Base-by-base conservation (phyloP, 2,888 invertebrate species). In the Idaea biselata region DNA sequence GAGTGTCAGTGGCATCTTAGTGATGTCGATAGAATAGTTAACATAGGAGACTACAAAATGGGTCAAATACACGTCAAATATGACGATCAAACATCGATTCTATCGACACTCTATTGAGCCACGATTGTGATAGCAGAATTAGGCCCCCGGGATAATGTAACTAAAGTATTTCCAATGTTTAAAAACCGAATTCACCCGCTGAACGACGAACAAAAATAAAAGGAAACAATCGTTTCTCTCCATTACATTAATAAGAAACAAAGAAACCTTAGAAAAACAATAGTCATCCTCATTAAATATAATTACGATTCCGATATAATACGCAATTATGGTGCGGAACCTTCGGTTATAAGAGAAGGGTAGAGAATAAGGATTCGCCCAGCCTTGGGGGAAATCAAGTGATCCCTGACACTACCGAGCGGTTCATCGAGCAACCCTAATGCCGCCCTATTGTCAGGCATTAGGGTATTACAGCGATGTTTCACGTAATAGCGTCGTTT, bases 341-440 rank as follows among this genome's bases (percentile, higher is more conserved):
- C 18, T 14, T 18, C 56, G 8, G 18, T 56, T 56, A 61, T 60
- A 64, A 64, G 71, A 69, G 72, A 69, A 73, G 74, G 74, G 71
- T 73, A 68, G 69, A 69, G 70, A 66, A 68, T 56, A 67, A 69
- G 67, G 70, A 62, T 68, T 70, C 68, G 67, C 66, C 62, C 17
- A 17, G 77, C 75, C 83, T 81, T 77, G 64, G 73, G 84, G 82
- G 84, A 85, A 84, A 86, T 84, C 85, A 85, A 78, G 75, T 72
- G 78, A 74, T 79, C 74, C 76, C 73, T 67, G 69, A 59, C 61
- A 64, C 69, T 72, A 61, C 60, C 61, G 73, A 59, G 65, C 69
- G 69, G 68, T 74, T 74, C 77, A 79, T 79, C 73, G 79, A 63
- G 68, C 68, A 68, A 71, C 69, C 73, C 73, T 80, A 77, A 80